Evolutionary conservation across 2,113 vertebrate species (phyloP), one percentile per base, ranked within the genome.

Genomic region (Macaca mulatta): DNA sequence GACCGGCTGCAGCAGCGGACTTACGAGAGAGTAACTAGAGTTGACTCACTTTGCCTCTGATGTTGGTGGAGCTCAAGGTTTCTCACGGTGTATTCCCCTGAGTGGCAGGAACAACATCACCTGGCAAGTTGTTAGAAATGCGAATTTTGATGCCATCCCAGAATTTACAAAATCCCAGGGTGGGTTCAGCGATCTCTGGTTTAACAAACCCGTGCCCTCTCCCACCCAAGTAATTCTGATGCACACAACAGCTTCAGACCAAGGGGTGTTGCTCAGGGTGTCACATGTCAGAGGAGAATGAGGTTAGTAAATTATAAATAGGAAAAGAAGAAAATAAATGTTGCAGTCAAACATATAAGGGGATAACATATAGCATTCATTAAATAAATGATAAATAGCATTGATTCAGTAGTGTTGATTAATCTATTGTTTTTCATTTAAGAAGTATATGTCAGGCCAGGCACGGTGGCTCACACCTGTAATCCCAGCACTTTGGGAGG

Each of bases 261-360:
- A 61, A 3, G 7, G 9, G 20, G 2, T 22, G 6, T 7, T 14
- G 5, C 45, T 18, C 48, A 1, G 14, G 2, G 30, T 12, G 2
- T 67, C 2, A 5, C 74, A 17, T 57, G 38, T n/a, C 61, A 38
- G 61, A 83, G 50, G 8, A 81, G 57, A 59, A 40, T 1, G 50
- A 35, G 22, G 8, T 22, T 57, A 25, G 35, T 12, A 57, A 16
- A 27, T 43, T 30, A 45, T 6, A 45, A 52, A 45, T 1, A 10
- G 12, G 25, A 14, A 87, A 69, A 48, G n/a, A 69, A 22, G 25
- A 59, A 30, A 52, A 25, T 9, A 38, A 64, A 17, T 4, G 30
- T 18, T 10, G 30, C 20, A 27, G 6, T 35, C n/a, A 32, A 3
- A 4, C 40, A 13, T 50, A 2, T 32, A 32, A 27, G 67, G 12